These are phyloP conservation scores for Crenichthys baileyi DNA, from an alignment of 2,797 vertebrate species.

Conservation along the genomic window DNA sequence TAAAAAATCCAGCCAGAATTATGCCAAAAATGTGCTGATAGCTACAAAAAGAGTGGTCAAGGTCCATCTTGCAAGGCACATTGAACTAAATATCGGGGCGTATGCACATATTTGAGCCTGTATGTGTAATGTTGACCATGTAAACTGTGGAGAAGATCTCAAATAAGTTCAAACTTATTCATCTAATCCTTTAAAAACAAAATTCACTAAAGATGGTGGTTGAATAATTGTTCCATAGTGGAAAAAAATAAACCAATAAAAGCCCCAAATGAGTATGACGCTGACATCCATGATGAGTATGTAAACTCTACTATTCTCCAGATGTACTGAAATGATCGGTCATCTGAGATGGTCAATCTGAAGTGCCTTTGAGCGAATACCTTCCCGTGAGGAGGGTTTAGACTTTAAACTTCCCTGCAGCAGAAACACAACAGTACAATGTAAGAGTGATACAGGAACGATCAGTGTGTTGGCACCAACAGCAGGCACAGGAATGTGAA, in stretches of 20 bases:
- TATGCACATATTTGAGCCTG: neutral
- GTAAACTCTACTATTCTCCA: neutral
- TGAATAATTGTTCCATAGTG: neutral
- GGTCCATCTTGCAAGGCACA: neutral
- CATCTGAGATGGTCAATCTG: neutral
- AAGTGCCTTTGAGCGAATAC: constrained; percentile 21
- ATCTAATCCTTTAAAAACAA: neutral
- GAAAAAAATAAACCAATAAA: constrained; percentile 12
- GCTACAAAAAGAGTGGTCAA: too few relatives aligned
- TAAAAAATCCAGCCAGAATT: too few relatives aligned
- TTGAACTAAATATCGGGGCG: neutral
- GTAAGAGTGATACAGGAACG: constrained; percentile 6
- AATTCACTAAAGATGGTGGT: neutral
- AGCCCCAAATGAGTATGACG: neutral
- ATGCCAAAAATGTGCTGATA: neutral
- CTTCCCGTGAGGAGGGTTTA: neutral
- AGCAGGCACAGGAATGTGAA: constrained; percentile 73
- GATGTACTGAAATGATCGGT: neutral
- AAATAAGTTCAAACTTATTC: neutral
- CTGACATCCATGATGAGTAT: neutral
- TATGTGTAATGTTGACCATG: neutral
- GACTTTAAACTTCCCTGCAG: neutral
- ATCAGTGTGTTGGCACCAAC: constrained; percentile 53
- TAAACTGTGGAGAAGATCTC: neutral
- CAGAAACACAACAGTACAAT: neutral